Evolutionary conservation across 2,113 vertebrate genomes (phyloP).

Genomic region (Synchiropus splendidus): DNA sequence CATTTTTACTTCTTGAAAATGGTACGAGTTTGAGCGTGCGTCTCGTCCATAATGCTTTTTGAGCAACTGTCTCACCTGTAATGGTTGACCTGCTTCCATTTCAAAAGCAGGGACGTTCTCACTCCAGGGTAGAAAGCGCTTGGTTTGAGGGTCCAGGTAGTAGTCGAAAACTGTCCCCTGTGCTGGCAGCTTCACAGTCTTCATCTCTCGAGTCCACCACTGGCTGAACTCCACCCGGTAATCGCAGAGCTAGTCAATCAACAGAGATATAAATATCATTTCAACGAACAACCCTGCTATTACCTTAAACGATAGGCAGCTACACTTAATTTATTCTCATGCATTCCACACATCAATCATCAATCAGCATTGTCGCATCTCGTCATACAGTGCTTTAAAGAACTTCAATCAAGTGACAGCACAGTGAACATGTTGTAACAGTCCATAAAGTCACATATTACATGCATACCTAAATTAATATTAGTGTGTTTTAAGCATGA

Average conservation of each 20-base stretch:
- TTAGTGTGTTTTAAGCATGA: too few species aligned
- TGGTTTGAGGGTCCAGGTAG: constrained; percentile 67
- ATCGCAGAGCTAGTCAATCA: constrained; percentile 61
- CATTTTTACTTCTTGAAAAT: constrained; percentile 9
- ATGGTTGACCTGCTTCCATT: constrained; percentile 52
- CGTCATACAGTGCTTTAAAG: too few species aligned
- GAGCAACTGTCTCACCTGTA: constrained; percentile 45
- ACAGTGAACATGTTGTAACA: too few species aligned
- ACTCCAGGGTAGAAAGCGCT: constrained; percentile 65
- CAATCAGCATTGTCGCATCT: too few species aligned
- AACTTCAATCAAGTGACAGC: too few species aligned
- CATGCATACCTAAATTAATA: too few species aligned
- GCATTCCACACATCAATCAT: too few species aligned
- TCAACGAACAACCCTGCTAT: constrained; percentile 8
- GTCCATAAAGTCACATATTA: too few species aligned
- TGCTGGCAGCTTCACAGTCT: constrained; percentile 68
- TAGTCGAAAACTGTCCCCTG: constrained; percentile 79
- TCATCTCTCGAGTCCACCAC: constrained; percentile 78
- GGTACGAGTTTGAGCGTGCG: too few species aligned
- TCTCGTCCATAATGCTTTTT: too few species aligned
- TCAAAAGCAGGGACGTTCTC: constrained; percentile 61
- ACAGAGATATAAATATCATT: constrained; percentile 10
- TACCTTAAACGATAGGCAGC: constrained; percentile 11
- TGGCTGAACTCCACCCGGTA: constrained; percentile 75
- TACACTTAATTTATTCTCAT: constrained; percentile 7